Conservation (phyloP, 2,797 vertebrate species). For the Loris lydekkerianus region DNA sequence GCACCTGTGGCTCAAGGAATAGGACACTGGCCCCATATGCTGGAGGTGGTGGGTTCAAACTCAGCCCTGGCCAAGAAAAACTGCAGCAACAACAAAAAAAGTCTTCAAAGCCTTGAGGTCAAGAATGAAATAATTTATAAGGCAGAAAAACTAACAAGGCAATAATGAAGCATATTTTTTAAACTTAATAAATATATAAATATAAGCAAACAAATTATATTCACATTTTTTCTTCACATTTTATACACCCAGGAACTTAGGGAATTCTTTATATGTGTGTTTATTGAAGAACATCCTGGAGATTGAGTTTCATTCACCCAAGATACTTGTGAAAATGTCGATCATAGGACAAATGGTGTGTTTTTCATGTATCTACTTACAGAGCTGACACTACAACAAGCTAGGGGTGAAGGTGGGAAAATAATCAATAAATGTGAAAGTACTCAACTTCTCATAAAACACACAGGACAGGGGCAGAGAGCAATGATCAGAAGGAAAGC, state of each 20-base stretch:
- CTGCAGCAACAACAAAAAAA: not conserved
- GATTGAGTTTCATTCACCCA: not conserved
- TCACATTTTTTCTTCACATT: not conserved
- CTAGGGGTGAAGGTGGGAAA: too few species aligned
- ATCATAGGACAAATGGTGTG: not conserved
- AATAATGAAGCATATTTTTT: not conserved
- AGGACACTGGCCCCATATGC: too few species aligned
- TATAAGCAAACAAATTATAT: too few species aligned
- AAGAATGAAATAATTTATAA: not conserved
- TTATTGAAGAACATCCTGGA: too few species aligned
- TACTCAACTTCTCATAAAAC: not conserved
- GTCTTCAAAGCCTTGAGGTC: not conserved
- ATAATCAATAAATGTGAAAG: not conserved
- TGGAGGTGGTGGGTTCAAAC: too few species aligned
- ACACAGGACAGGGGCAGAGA: not conserved
- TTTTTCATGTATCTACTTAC: too few species aligned
- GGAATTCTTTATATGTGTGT: not conserved
- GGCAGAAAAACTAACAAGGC: not conserved
- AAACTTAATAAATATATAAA: not conserved
- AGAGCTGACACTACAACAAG: not conserved
- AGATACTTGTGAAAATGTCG: not conserved
- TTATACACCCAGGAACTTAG: not conserved
- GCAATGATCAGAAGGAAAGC: not conserved
- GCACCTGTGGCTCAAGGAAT: too few species aligned
- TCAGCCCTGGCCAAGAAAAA: not conserved